These are phyloP conservation scores for Cochlearius cochlearius DNA, from an alignment of 2,113 vertebrate genomes.

Conservation along the genomic window DNA sequence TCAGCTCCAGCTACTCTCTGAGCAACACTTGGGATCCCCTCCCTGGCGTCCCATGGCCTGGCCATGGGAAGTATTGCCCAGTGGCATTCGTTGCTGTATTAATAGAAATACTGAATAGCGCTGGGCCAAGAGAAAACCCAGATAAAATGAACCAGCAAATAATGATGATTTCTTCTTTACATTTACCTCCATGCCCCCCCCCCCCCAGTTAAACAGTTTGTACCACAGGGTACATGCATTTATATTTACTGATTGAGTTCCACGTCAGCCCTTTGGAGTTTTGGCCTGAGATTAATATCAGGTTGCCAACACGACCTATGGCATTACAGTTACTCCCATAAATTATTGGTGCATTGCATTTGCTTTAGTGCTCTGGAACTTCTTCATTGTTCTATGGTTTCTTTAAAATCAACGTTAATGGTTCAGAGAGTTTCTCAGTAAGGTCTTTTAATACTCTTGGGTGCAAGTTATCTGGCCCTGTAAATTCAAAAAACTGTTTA, in stretches of 20 bases:
- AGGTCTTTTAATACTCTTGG: background rate
- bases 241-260: background rate
- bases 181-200: background rate
- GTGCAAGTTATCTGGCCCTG: background rate
- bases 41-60: accelerated
- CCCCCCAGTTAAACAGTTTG: background rate
- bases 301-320: accelerated
- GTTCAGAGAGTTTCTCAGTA: background rate
- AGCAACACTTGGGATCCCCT: background rate
- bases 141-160: background rate
- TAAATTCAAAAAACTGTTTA: background rate
- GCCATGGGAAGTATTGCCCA: background rate
- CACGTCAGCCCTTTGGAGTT: background rate
- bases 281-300: background rate
- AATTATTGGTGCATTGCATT: background rate
- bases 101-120: background rate
- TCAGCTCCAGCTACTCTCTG: background rate
- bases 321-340: background rate
- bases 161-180: background rate
- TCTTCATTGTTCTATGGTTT: background rate
- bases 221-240: background rate
- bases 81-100: background rate
- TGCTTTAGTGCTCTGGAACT: background rate
- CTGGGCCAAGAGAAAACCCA: background rate
- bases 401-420: background rate